Percentiles rank a stretch among this genome's conserved stretches.
These are phyloP conservation scores for Epinotia nisella DNA, from an alignment of 2,888 invertebrate genomes.

Conservation along the genomic window DNA sequence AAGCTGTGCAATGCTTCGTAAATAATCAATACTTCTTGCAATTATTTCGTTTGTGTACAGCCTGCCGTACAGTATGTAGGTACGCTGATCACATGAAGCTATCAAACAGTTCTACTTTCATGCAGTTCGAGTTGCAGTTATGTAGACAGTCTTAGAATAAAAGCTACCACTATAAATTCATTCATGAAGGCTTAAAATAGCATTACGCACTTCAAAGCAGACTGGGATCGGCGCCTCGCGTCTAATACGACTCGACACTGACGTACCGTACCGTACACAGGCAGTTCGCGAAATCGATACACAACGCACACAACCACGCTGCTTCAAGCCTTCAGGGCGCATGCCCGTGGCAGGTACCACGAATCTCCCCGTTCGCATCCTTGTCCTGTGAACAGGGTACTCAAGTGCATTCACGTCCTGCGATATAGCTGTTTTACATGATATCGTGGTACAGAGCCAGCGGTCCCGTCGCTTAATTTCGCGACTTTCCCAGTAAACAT, in stretches of 20 bases:
- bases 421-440: slow-evolving; percentile 51
- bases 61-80: not conserved
- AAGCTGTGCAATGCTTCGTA: not conserved
- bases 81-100: not conserved
- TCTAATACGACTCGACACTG: slow-evolving; percentile 67
- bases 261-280: slow-evolving; percentile 79
- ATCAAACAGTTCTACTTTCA: not conserved
- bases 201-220: slow-evolving; percentile 64
- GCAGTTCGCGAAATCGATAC: slow-evolving; percentile 74
- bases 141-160: slow-evolving; percentile 39
- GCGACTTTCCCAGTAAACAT: slow-evolving; percentile 78
- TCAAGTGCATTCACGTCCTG: slow-evolving; percentile 53
- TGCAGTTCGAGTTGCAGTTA: not conserved
- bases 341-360: slow-evolving; percentile 71
- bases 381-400: slow-evolving; percentile 48
- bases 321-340: slow-evolving; percentile 60
- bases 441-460: slow-evolving; percentile 66
- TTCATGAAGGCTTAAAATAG: slow-evolving; percentile 70
- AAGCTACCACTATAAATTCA: slow-evolving; percentile 56
- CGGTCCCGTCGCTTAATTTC: slow-evolving; percentile 65
- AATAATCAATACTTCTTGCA: slow-evolving; percentile 30
- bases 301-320: slow-evolving; percentile 72
- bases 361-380: slow-evolving; percentile 62
- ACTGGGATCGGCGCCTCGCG: slow-evolving; percentile 55
- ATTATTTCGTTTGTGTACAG: slow-evolving; percentile 12